A percentile compares a stretch with the other conserved stretches of the same genome.
Conservation (phyloP, 2,888 invertebrate genomes). For the Hedychridium roseum region DNA sequence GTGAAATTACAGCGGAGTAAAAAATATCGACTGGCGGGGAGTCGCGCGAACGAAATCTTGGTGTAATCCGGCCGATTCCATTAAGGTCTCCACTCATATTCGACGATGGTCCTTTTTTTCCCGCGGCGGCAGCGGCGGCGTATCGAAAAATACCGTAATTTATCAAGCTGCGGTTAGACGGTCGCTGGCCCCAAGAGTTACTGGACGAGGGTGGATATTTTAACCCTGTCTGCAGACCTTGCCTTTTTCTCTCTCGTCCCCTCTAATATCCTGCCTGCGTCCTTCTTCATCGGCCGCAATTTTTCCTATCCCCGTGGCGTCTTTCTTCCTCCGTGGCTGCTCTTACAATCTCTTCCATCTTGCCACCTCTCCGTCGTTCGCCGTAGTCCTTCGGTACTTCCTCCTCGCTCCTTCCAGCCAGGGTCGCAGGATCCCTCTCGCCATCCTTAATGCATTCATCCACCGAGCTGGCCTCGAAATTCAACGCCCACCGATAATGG, state of each 20-base stretch:
- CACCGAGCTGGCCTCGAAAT: not conserved
- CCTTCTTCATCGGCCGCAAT: too few relatives aligned
- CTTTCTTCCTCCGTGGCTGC: too few relatives aligned
- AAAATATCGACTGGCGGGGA: constrained; percentile 1
- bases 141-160: constrained; percentile 40
- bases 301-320: too few relatives aligned
- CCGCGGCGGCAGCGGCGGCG: constrained; percentile 12
- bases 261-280: too few relatives aligned
- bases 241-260: not conserved
- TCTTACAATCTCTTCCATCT: too few relatives aligned
- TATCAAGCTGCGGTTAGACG: constrained; percentile 32
- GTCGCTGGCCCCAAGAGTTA: constrained; percentile 18
- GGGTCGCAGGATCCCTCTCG: not conserved
- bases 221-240: not conserved
- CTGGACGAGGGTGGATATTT: constrained; percentile 5
- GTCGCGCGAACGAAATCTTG: too few relatives aligned
- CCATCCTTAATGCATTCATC: not conserved
- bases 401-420: too few relatives aligned
- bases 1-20: not conserved
- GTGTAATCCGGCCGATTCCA: constrained; percentile 41
- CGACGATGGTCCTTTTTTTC: constrained; percentile 21
- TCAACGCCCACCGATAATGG: not conserved
- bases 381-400: too few relatives aligned
- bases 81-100: constrained; percentile 34
- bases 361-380: too few relatives aligned